Evolutionary conservation across 1,140 invertebrate species (phyloP), one percentile per base, ranked within the genome.

Genomic region (Holcopasites calliopsidis): DNA sequence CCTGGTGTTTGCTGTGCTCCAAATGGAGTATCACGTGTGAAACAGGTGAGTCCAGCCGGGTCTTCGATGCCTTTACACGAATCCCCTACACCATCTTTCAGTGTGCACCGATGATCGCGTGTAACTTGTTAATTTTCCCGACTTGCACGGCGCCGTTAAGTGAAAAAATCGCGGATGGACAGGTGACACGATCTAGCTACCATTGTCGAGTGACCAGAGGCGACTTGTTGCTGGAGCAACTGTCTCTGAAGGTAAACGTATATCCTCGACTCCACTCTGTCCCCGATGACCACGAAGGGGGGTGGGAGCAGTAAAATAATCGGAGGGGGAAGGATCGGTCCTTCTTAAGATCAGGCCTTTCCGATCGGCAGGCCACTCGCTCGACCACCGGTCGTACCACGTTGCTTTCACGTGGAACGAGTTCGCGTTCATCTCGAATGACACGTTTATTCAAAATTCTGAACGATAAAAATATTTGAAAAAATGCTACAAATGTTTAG

Each of bases 181-280:
- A 16, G 54, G 21, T 35, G 55, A 23, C 52, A 31, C 13, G n/a
- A 21, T 26, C 26, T 35, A 18, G 49, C 18, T 28, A 42, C 18
- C 16, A 58, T 47, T 6, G 23, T 40, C 31, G 26, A 26, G 26
- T 23, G 38, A 76, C 40, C 65, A 21, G 5, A 52, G 58, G 10
- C 10, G 60, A n/a, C 55, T 52, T n/a, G 47, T 57, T 66, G 55
- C 49, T 65, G 40, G 61, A 64, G 38, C 73, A 38, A 82, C 79
- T 71, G 74, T 81, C 74, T 72, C 81, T 40, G 38, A 58, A 55
- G 68, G 74, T 81, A 77, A 80, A 73, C 35, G 50, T 18, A 72
- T 68, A 42, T 31, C 38, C 4, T 55, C 57, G 11, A 42, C 60
- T 42, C 3, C 11, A 18, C 28, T 40, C n/a, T 50, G 42, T 35